Conservation (phyloP, 2,113 vertebrate species). For the Cricetomys ansorgei region DNA sequence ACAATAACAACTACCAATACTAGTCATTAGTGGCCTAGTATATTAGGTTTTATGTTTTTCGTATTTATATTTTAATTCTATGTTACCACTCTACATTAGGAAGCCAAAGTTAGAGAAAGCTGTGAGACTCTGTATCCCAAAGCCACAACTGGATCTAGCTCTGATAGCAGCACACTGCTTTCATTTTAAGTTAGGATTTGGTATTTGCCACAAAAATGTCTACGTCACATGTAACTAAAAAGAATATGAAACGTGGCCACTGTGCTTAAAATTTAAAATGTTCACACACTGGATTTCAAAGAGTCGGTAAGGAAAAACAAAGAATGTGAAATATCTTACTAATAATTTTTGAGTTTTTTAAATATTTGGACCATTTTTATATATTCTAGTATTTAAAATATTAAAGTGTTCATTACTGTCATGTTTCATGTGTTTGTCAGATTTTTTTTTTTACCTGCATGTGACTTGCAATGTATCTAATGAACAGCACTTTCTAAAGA, state of each 20-base stretch:
- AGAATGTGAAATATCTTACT: background rate
- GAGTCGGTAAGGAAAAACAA: background rate
- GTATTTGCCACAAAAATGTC: background rate
- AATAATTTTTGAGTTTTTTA: background rate
- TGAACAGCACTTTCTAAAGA: background rate
- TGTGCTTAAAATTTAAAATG: background rate
- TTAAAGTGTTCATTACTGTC: background rate
- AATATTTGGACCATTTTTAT: constrained; percentile 39
- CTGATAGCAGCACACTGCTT: background rate
- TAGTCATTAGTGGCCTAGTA: background rate
- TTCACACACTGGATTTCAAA: background rate
- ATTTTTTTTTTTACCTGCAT: background rate
- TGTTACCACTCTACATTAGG: background rate
- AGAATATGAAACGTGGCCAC: background rate
- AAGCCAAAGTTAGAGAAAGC: constrained; percentile 28
- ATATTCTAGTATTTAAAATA: background rate
- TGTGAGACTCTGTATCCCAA: background rate
- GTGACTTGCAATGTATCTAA: background rate
- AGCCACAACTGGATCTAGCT: background rate
- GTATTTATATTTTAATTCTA: background rate
- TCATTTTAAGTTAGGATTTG: background rate
- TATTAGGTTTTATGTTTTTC: background rate
- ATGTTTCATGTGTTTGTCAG: background rate
- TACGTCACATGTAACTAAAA: background rate
- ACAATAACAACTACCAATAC: background rate